Evolutionary conservation across 92 coral and sea anemone species (phyloP).

Genomic region (Meandrina meandrites): DNA sequence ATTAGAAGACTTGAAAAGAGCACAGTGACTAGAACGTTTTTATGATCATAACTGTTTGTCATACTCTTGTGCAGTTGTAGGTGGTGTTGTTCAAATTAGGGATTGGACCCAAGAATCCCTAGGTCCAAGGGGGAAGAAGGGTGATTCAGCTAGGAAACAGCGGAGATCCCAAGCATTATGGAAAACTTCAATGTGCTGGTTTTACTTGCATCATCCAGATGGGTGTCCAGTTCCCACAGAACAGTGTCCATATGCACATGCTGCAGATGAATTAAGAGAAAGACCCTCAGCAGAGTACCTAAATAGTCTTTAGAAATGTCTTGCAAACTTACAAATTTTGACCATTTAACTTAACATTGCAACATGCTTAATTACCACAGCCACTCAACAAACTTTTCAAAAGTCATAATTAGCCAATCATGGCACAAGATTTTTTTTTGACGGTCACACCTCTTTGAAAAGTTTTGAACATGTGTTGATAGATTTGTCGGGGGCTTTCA

Average conservation of each 20-base stretch:
- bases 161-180: constrained; percentile 67
- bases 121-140: constrained; percentile 62
- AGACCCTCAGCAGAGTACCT: constrained; percentile 68
- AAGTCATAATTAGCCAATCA: no score
- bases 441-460: no score
- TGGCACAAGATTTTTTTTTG: no score
- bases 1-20: no score
- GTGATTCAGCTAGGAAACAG: constrained; percentile 59
- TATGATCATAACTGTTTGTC: not conserved
- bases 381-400: no score
- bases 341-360: no score
- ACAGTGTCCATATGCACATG: constrained; percentile 84
- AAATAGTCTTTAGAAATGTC: constrained; percentile 25
- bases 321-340: not conserved
- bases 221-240: constrained; percentile 78
- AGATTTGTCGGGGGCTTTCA: no score
- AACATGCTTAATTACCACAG: no score
- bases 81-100: constrained; percentile 82
- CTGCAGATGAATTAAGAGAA: constrained; percentile 62
- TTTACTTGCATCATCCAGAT: constrained; percentile 82
- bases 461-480: no score
- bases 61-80: constrained; percentile 48
- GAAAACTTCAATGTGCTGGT: constrained; percentile 93
- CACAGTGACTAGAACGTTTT: no score
- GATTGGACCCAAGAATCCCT: constrained; percentile 83